phyloP scores from a whole-genome alignment of 2,113 vertebrate species.

The Formicarius rufipectus region DNA sequence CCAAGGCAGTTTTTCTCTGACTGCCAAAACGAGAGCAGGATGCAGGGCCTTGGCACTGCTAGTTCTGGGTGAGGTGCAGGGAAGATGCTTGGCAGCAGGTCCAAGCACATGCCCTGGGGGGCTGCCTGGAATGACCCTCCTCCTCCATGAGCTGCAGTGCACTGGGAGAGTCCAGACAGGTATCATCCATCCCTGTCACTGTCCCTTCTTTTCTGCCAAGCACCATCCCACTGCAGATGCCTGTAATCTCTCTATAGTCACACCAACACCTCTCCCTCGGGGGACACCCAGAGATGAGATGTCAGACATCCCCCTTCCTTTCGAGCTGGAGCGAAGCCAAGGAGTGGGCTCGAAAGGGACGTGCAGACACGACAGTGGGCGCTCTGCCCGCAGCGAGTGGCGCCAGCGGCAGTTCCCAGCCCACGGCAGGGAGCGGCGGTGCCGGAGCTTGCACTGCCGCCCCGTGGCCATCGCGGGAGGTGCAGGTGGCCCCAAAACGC shows the following conservation, averaged over 20 bases:
- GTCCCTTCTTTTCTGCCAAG: background rate
- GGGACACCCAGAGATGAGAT: background rate
- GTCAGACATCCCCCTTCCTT: background rate
- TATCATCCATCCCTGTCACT: background rate
- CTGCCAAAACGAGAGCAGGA: background rate
- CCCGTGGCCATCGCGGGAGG: background rate
- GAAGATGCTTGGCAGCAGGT: background rate
- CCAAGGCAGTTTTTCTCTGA: background rate
- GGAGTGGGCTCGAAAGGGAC: background rate
- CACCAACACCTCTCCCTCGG: background rate
- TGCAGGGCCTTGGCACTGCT: background rate
- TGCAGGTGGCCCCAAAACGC: background rate
- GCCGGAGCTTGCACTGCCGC: constrained; percentile 27
- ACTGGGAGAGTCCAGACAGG: background rate
- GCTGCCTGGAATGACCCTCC: fast-evolving
- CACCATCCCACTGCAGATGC: background rate
- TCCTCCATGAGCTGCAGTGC: background rate
- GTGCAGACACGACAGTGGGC: too few relatives aligned
- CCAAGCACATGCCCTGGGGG: background rate
- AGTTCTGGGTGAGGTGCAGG: background rate
- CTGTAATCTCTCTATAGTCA: background rate
- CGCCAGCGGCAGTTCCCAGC: background rate
- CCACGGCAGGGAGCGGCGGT: fast-evolving
- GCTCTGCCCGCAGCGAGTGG: too few relatives aligned
- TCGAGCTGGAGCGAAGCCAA: fast-evolving